phyloP scores from a whole-genome alignment of 2,797 vertebrate species.

The Acipenser transmontanus region DNA sequence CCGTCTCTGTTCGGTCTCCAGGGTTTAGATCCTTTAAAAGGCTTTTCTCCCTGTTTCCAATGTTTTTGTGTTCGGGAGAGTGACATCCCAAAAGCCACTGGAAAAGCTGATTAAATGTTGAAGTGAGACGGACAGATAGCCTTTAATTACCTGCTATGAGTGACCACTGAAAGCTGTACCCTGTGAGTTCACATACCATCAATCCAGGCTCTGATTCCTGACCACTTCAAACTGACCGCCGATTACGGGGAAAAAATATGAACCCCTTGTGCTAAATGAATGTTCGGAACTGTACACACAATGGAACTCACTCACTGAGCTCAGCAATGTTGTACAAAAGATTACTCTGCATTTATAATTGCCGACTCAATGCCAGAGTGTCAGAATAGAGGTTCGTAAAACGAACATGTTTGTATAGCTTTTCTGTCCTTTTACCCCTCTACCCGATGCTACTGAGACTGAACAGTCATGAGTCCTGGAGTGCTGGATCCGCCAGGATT shows the following conservation, averaged over 20 bases:
- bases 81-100: neutral
- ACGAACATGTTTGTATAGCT: too few species aligned
- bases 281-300: conserved; percentile 12
- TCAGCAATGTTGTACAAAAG: too few species aligned
- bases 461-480: too few species aligned
- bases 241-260: conserved; percentile 16
- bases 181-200: conserved; percentile 9
- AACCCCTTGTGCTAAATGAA: conserved; percentile 15
- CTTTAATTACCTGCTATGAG: neutral
- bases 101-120: neutral
- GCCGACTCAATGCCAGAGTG: too few species aligned
- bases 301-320: conserved; percentile 5
- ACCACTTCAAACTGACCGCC: conserved; percentile 5
- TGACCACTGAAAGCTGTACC: neutral
- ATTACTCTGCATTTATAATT: too few species aligned
- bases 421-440: too few species aligned
- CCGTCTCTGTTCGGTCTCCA: neutral
- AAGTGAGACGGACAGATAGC: neutral
- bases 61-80: conserved; percentile 2
- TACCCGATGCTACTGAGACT: too few species aligned
- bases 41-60: neutral
- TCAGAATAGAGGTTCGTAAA: too few species aligned
- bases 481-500: too few species aligned
- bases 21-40: neutral
- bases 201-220: neutral